Base-by-base conservation (phyloP, 2,113 vertebrate species). In the Callorhinus ursinus region DNA sequence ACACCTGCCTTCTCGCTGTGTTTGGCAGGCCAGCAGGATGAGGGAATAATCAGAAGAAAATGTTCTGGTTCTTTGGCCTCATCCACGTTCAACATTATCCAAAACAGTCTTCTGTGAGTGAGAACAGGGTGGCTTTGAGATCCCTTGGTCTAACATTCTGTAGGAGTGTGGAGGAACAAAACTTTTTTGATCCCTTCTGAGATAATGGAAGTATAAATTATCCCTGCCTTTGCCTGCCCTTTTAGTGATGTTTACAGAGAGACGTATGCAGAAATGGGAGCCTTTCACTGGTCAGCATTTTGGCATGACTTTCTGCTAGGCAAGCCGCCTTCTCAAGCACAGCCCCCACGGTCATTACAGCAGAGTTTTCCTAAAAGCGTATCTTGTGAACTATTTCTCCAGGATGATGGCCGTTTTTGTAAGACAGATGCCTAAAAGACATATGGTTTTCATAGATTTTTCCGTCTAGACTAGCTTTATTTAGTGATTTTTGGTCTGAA, bases 391-490 rank as follows among this genome's bases (percentile, higher is more conserved):
- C 94, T 69, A 65, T 63, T 95, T 76, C 97, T 97, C 96, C 77
- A 95, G 98, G 97, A 97, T 5, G 55, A 98, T 96, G 98, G 98
- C 96, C 79, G 97, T 93, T 96, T 98, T 96, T 90, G 93, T 49
- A 98, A 98, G 95, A 98, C 97, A 97, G 97, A 96, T 82, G 97
- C 97, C 97, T 84, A 65, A 96, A 97, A 92, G 97, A 97, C 98
- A 99, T 98, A 98, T 99, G 98, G 98, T 99, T 99, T 97, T 98
- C 98, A 99, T 99, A 74, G 94, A 98, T 97, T 98, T 98, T 98
- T 97, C 98, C 87, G 98, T 99, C 98, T 98, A 99, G 98, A 98
- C 99, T 98, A 92, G 93, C 98, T 98, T 98, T 98, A 98, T 98
- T 98, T 99, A 98, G 98, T 98, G 98, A 98, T 90, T 98, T 98